A percentile compares a stretch with the other conserved stretches of the same genome.
Evolutionary conservation across 2,797 vertebrate species (phyloP).

Genomic region (Menidia menidia): DNA sequence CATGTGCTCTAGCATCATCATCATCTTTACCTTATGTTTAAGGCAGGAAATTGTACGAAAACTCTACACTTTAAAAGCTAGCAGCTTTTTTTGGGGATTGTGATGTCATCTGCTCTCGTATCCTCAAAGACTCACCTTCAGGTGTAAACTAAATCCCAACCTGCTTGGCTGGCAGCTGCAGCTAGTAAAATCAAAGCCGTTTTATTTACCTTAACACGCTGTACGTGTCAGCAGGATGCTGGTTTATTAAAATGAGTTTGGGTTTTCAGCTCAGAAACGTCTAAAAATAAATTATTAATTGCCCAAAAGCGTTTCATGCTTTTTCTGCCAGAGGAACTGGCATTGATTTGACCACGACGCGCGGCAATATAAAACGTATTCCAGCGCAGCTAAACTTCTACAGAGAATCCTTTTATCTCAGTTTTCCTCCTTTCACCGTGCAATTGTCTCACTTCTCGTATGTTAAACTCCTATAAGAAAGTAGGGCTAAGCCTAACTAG

Average conservation of each 20-base stretch:
- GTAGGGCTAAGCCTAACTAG: slow-evolving; percentile 64
- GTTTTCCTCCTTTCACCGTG: slow-evolving; percentile 7
- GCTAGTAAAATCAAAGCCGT: slow-evolving; percentile 56
- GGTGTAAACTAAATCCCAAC: background rate
- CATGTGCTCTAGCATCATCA: background rate
- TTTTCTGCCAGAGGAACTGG: slow-evolving; percentile 2
- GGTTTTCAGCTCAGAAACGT: slow-evolving; percentile 16
- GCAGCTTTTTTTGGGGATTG: background rate
- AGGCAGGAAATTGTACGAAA: background rate
- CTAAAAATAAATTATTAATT: background rate
- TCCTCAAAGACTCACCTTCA: background rate
- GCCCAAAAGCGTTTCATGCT: slow-evolving; percentile 1
- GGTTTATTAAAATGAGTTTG: slow-evolving; percentile 17
- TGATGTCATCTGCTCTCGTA: background rate
- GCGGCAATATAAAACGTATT: slow-evolving; percentile 7
- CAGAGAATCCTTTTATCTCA: slow-evolving; percentile 38
- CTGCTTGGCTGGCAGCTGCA: background rate
- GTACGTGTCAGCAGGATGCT: slow-evolving; percentile 24
- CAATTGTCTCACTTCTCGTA: slow-evolving; percentile 38
- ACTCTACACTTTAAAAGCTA: slow-evolving; percentile 1
- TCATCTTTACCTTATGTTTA: background rate
- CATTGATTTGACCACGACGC: background rate
- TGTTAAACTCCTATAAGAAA: slow-evolving; percentile 63
- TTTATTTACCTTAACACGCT: slow-evolving; percentile 23
- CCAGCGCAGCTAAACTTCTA: slow-evolving; percentile 11